Base-by-base conservation (phyloP, 2,113 vertebrate genomes). In the Trochalopteron elliotii region DNA sequence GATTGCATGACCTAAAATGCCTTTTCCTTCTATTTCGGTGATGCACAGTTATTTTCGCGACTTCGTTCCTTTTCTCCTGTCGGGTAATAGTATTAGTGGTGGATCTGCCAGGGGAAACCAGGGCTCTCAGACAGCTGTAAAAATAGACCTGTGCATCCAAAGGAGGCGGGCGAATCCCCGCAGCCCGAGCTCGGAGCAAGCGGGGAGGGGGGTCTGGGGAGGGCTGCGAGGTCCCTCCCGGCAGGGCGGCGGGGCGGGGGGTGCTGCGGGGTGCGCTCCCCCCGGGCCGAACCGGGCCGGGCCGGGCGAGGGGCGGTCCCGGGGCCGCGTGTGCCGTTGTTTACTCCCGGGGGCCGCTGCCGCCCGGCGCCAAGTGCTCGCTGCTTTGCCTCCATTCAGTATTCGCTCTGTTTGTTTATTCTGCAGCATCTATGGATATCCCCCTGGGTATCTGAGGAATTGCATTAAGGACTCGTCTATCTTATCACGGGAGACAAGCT, bases 91-190 rank as follows among this genome's bases (percentile, higher is more conserved):
- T 15, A 87, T 85, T 63, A 94, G 84, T 8, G 21, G 75, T 25
- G 72, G 92, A 87, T 96, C 82, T 42, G 89, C 90, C 95, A 19
- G 84, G 93, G 84, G 77, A 89, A 77, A 67, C 31, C 59, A 49
- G 71, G 67, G 93, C 95, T 83, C 65, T 80, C 81, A 23, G 69
- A 20, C 60, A 16, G 87, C 0, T 57, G 70, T 75, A 92, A 93
- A 97, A 97, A 97, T 87, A 97, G 96, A 33, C 42, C 12, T 57
- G 44, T 16, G 93, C 83, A 14, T 71, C 59, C 91, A 16, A 31
- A 78, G 94, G 71, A 70, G 89, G 65, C 79, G 71, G 93, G 47
- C 52, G 31, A 56, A 42, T 12, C 45, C 78, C 75, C 59, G n/a
- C 84, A 35, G 42, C 75, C 37, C 33, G 24, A n/a, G 18, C 37